phyloP scores from a whole-genome alignment of 2,888 invertebrate genomes.

The Drosophila ezoana region DNA sequence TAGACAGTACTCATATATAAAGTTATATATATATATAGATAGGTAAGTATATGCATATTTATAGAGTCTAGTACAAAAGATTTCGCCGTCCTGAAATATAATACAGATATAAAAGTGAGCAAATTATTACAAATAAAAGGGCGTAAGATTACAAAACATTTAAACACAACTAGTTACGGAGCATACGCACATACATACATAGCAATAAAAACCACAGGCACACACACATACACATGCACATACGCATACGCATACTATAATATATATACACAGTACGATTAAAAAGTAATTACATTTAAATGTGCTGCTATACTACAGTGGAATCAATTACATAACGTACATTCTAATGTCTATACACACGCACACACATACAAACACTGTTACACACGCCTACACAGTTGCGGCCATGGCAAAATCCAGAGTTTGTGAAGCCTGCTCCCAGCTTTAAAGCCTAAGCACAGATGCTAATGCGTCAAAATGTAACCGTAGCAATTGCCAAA shows the following conservation, averaged over 20 bases:
- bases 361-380: constrained; percentile 4
- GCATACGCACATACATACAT: constrained; percentile 1
- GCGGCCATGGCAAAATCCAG: constrained; percentile 44
- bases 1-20: constrained; percentile 44
- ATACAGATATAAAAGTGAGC: constrained; percentile 85
- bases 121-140: constrained; percentile 71
- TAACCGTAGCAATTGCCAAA: constrained; percentile 50
- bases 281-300: constrained; percentile 24
- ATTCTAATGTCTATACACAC: constrained; percentile 4
- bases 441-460: constrained; percentile 15
- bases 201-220: neutral
- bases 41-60: constrained; percentile 59
- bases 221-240: constrained; percentile 23
- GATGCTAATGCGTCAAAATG: constrained; percentile 48
- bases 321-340: constrained; percentile 22
- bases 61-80: constrained; percentile 87
- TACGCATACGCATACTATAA: neutral
- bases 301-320: constrained; percentile 26
- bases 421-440: constrained; percentile 21
- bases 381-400: constrained; percentile 22
- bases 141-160: constrained; percentile 60
- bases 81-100: constrained; percentile 88
- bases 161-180: constrained; percentile 12
- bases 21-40: constrained; percentile 31
- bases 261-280: constrained; percentile 22